Percentiles rank a stretch among this genome's conserved stretches.
Conservation (phyloP, 1,140 invertebrate genomes). For the Hyposmocoma kahamanoa region DNA sequence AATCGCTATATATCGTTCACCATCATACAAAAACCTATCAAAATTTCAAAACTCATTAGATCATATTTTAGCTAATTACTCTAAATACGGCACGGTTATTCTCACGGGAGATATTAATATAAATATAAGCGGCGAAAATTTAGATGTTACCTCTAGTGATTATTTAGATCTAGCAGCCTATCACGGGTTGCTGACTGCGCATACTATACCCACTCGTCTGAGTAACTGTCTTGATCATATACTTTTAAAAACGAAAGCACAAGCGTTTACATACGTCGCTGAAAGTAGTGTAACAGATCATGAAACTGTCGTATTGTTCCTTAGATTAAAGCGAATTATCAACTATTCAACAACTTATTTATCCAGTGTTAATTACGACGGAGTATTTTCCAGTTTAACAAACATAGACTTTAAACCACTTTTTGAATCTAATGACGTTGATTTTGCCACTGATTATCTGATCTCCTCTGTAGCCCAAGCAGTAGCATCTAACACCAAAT, state of each 20-base stretch:
- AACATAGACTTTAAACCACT: background rate
- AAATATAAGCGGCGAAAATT: background rate
- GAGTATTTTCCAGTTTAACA: background rate
- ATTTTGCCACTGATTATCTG: background rate
- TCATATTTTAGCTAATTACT: background rate
- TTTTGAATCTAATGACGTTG: background rate
- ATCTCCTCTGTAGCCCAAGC: background rate
- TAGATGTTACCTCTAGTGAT: background rate
- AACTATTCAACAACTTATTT: background rate
- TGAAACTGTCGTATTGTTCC: background rate
- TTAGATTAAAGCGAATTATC: background rate
- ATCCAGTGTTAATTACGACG: background rate
- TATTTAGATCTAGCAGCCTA: background rate
- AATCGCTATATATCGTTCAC: background rate
- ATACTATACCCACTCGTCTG: background rate
- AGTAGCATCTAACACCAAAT: background rate
- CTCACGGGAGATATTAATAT: background rate
- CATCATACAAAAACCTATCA: background rate
- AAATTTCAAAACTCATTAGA: background rate
- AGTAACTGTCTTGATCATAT: background rate
- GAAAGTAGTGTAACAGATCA: background rate
- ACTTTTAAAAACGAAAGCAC: background rate
- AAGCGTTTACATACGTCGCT: background rate
- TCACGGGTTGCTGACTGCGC: background rate
- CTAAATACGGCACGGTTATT: background rate